A percentile compares a stretch with the other conserved stretches of the same genome.
These are phyloP conservation scores for Hypocryptadius cinnamomeus DNA, from an alignment of 2,113 vertebrate species.

Conservation along the genomic window DNA sequence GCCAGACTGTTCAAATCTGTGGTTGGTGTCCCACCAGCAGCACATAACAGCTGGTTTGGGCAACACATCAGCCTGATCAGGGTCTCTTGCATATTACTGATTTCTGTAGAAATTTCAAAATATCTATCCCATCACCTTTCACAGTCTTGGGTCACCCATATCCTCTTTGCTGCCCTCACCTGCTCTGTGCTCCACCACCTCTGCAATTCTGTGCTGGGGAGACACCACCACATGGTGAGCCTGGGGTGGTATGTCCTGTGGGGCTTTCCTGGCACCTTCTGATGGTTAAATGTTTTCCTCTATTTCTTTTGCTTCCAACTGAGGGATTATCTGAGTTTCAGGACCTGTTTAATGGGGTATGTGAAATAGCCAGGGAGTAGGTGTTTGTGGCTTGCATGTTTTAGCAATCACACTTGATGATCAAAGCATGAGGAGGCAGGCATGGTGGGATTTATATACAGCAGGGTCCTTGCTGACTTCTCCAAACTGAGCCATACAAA, in stretches of 20 bases:
- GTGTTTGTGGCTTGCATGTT: background rate
- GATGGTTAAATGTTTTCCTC: background rate
- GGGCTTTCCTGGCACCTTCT: background rate
- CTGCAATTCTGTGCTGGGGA: background rate
- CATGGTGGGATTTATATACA: background rate
- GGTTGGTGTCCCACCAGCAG: background rate
- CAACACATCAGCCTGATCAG: background rate
- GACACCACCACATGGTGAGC: background rate
- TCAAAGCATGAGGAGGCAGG: background rate
- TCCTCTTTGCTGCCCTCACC: background rate
- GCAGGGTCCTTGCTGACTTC: background rate
- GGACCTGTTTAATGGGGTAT: background rate
- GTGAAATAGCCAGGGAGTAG: background rate
- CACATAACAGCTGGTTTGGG: fast-evolving
- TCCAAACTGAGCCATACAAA: background rate
- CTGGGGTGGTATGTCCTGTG: fast-evolving
- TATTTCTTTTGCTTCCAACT: background rate
- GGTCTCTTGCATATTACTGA: background rate
- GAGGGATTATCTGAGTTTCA: background rate
- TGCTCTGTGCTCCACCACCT: background rate
- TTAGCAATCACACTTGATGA: background rate
- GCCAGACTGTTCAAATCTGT: background rate
- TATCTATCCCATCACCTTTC: background rate
- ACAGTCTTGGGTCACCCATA: background rate
- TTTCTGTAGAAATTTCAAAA: background rate